phyloP scores from a whole-genome alignment of 2,113 vertebrate species.

The Ochotona curzoniae region DNA sequence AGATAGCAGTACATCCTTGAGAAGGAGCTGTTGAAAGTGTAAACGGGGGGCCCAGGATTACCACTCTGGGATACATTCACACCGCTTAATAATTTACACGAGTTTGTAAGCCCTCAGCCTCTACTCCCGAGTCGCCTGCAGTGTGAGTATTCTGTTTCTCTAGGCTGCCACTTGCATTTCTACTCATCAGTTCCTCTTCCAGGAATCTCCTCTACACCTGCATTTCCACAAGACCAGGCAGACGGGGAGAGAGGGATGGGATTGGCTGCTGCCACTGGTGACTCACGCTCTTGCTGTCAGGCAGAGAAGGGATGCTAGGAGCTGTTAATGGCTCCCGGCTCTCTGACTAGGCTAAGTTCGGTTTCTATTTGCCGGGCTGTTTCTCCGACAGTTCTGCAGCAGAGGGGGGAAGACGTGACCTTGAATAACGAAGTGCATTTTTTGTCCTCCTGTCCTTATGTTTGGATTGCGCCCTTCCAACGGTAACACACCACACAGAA shows the following conservation, averaged over 20 bases:
- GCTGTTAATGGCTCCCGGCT: slow-evolving; percentile 15
- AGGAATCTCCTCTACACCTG: background rate
- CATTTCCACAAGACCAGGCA: background rate
- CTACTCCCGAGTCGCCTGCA: background rate
- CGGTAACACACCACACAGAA: background rate
- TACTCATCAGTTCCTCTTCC: slow-evolving; percentile 32
- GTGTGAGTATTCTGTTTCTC: background rate
- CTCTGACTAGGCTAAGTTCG: background rate
- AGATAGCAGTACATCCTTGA: no score
- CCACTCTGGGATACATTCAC: background rate
- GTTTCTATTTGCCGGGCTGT: slow-evolving; percentile 13
- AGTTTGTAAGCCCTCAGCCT: background rate
- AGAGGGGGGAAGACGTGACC: background rate
- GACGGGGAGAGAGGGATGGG: background rate
- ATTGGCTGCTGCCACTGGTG: background rate
- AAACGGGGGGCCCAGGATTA: background rate
- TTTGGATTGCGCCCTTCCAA: background rate
- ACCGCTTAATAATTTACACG: background rate
- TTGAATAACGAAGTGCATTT: background rate
- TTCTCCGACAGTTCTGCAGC: background rate
- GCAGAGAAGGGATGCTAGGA: background rate
- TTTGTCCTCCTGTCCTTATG: background rate
- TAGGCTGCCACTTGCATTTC: slow-evolving; percentile 15
- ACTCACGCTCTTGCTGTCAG: slow-evolving; percentile 8
- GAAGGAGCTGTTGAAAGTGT: background rate